These are phyloP conservation scores for Anser brachyrhynchus DNA, from an alignment of 2,113 vertebrate species.

Conservation along the genomic window DNA sequence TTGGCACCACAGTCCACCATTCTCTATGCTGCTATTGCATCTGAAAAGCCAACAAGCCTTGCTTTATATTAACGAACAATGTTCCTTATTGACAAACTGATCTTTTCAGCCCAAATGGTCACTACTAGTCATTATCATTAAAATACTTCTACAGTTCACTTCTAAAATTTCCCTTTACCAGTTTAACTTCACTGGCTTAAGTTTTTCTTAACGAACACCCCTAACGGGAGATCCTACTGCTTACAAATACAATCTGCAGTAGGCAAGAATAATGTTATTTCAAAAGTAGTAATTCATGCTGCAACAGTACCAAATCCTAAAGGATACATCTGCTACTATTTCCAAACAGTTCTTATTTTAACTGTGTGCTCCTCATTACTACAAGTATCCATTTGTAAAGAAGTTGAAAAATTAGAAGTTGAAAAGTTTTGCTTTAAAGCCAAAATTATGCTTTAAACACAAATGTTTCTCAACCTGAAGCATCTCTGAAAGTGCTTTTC, in stretches of 20 bases:
- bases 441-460: background rate
- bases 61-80: constrained; percentile 28
- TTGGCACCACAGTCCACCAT: background rate
- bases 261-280: background rate
- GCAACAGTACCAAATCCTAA: background rate
- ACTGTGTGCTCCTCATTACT: background rate
- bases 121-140: background rate
- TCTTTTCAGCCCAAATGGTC: background rate
- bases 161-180: background rate
- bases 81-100: background rate
- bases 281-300: background rate
- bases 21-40: background rate
- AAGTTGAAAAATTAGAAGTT: background rate
- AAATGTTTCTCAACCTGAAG: background rate
- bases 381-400: background rate
- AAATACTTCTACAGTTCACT: background rate
- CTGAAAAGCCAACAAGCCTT: constrained; percentile 10
- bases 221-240: background rate
- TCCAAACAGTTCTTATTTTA: background rate
- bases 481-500: background rate
- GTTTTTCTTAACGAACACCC: background rate
- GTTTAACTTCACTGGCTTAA: background rate
- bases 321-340: background rate
- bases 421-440: background rate
- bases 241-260: background rate